phyloP scores from a whole-genome alignment of 2,888 invertebrate genomes.

The Galerucella nymphaeae region DNA sequence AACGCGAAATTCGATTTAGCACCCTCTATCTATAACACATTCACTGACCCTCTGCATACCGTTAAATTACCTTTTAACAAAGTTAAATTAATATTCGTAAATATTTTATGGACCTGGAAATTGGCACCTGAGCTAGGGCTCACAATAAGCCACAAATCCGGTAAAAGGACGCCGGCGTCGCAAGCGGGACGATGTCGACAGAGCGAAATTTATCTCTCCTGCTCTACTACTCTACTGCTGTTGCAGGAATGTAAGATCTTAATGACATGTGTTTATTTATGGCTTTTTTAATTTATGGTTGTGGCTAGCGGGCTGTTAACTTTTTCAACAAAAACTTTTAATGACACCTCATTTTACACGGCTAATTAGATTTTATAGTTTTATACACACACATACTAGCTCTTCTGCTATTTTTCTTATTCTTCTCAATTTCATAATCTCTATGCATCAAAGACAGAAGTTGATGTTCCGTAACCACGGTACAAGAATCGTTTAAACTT shows the following conservation, averaged over 20 bases:
- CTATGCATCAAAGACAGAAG: too few relatives aligned
- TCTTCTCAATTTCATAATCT: too few relatives aligned
- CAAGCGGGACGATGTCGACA: constrained; percentile 1
- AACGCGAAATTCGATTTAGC: constrained; percentile 29
- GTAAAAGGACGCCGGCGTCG: constrained; percentile 21
- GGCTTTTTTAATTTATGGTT: constrained; percentile 24
- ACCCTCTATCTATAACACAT: constrained; percentile 36
- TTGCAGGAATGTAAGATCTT: constrained; percentile 23
- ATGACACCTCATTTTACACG: constrained; percentile 8
- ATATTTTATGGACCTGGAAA: constrained; percentile 44
- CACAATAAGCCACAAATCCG: constrained; percentile 32
- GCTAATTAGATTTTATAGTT: constrained; percentile 1
- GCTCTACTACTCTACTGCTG: constrained; percentile 16
- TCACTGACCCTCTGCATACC: constrained; percentile 41
- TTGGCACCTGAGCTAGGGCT: constrained; percentile 39
- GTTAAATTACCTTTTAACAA: constrained; percentile 44
- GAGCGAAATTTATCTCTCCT: constrained; percentile 21
- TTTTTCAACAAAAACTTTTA: constrained; percentile 6
- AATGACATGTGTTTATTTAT: constrained; percentile 33
- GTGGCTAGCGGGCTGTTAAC: neutral
- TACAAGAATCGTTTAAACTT: too few relatives aligned
- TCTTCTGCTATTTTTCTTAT: neutral
- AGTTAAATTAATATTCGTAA: constrained; percentile 47
- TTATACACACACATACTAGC: neutral
- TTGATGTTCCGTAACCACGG: too few relatives aligned